These are phyloP conservation scores for Agrypnia vestita DNA, from an alignment of 1,140 invertebrate genomes.

Conservation along the genomic window DNA sequence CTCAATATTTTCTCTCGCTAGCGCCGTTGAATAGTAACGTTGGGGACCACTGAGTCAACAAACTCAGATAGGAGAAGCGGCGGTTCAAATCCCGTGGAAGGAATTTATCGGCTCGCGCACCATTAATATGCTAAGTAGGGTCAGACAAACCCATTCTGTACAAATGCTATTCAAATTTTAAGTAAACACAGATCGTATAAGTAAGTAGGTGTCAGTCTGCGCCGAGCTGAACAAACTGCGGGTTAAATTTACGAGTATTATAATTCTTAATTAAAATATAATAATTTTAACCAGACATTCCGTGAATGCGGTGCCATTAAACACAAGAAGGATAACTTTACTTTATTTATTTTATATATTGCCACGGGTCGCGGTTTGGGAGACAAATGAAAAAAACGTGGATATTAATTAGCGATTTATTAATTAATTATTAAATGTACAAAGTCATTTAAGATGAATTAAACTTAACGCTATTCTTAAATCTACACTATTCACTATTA, in stretches of 20 bases:
- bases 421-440: too few species aligned
- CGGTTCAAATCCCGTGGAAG: conserved; percentile 43
- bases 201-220: conserved; percentile 22
- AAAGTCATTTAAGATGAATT: too few species aligned
- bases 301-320: neutral
- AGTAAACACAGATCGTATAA: conserved; percentile 45
- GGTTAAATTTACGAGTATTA: conserved; percentile 11
- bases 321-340: too few species aligned
- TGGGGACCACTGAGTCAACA: conserved; percentile 41
- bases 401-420: too few species aligned
- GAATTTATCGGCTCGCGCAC: conserved; percentile 49
- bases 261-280: conserved; percentile 15
- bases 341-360: too few species aligned
- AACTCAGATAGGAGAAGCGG: conserved; percentile 23
- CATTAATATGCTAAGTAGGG: conserved; percentile 55
- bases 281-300: conserved; percentile 6
- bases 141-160: conserved; percentile 33
- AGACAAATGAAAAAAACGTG: too few species aligned
- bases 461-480: too few species aligned
- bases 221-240: conserved; percentile 9
- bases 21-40: neutral
- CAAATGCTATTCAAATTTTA: conserved; percentile 46
- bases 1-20: too few species aligned
- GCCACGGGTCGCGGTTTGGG: too few species aligned
- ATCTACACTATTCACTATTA: too few species aligned